A percentile compares a stretch with the other conserved stretches of the same genome.
These are phyloP conservation scores for Aplochiton taeniatus DNA, from an alignment of 2,797 vertebrate genomes.

Conservation along the genomic window DNA sequence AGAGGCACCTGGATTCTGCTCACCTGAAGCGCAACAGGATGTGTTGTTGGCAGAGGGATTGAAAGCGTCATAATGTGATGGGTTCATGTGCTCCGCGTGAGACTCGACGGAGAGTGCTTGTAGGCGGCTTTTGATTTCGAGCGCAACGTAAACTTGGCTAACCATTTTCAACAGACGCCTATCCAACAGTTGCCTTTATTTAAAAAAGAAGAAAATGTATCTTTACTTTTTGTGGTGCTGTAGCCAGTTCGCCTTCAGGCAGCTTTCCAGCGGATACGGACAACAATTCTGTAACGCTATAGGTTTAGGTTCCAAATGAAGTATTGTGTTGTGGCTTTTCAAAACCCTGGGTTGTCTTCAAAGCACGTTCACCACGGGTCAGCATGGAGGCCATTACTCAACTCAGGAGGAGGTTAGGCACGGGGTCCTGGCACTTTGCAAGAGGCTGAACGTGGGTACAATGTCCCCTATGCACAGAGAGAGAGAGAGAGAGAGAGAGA, in stretches of 20 bases:
- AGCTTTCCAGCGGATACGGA: too few species aligned
- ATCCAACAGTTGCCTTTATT: too few species aligned
- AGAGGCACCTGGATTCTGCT: constrained; percentile 48
- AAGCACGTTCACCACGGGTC: constrained; percentile 66
- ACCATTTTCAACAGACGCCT: too few species aligned
- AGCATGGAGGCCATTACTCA: constrained; percentile 76
- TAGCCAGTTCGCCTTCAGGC: too few species aligned
- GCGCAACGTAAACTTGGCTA: too few species aligned
- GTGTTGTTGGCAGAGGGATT: constrained; percentile 38
- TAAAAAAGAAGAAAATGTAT: too few species aligned
- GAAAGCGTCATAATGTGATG: constrained; percentile 30
- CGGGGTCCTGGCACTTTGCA: constrained; percentile 64
- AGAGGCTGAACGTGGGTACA: constrained; percentile 50
- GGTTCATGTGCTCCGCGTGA: constrained; percentile 18
- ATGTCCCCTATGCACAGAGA: constrained; percentile 60
- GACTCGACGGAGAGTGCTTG: too few species aligned
- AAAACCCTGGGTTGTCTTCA: constrained; percentile 46
- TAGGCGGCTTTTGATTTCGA: too few species aligned
- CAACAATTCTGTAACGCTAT: constrained; percentile 3
- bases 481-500: constrained; percentile 10
- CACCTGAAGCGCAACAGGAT: constrained; percentile 51
- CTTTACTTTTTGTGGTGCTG: too few species aligned
- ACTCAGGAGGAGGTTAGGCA: constrained; percentile 65
- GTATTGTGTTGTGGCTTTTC: constrained; percentile 59
- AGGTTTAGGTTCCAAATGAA: constrained; percentile 60